phyloP scores from a whole-genome alignment of 2,797 vertebrate genomes.

The Otolemur crassicaudatus region DNA sequence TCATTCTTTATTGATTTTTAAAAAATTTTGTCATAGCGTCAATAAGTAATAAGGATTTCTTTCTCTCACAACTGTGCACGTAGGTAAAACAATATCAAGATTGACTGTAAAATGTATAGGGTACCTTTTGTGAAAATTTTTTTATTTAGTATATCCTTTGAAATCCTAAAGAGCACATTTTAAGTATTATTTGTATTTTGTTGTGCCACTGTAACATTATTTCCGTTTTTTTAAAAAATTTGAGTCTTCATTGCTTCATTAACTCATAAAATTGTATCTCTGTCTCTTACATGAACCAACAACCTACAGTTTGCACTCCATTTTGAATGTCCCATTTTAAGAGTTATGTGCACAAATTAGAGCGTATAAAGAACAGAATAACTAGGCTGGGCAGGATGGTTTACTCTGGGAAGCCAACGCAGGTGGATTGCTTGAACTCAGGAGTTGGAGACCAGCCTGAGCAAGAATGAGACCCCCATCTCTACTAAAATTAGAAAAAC shows the following conservation, averaged over 20 bases:
- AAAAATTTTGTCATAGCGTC: slow-evolving; percentile 76
- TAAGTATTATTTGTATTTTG: slow-evolving; percentile 52
- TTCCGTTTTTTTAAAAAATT: slow-evolving; percentile 2
- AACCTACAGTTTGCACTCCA: background rate
- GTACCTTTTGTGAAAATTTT: background rate
- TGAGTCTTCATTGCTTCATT: background rate
- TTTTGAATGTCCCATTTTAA: background rate
- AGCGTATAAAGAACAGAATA: background rate
- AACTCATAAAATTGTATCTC: background rate
- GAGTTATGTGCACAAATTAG: background rate
- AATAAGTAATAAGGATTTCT: slow-evolving; percentile 83
- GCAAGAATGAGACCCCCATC: no score
- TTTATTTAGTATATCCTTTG: slow-evolving; percentile 10
- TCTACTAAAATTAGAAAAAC: no score
- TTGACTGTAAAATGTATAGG: slow-evolving; percentile 35
- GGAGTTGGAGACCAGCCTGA: no score
- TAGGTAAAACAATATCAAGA: slow-evolving; percentile 60
- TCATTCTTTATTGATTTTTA: slow-evolving; percentile 89
- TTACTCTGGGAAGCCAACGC: no score
- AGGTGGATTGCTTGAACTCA: no score
- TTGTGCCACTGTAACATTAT: background rate
- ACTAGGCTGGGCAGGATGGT: no score
- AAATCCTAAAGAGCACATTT: slow-evolving; percentile 19
- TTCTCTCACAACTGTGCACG: slow-evolving; percentile 63
- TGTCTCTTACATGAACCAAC: background rate